Conservation (phyloP, 2,888 invertebrate genomes). For the Drosophila lacicola region DNA sequence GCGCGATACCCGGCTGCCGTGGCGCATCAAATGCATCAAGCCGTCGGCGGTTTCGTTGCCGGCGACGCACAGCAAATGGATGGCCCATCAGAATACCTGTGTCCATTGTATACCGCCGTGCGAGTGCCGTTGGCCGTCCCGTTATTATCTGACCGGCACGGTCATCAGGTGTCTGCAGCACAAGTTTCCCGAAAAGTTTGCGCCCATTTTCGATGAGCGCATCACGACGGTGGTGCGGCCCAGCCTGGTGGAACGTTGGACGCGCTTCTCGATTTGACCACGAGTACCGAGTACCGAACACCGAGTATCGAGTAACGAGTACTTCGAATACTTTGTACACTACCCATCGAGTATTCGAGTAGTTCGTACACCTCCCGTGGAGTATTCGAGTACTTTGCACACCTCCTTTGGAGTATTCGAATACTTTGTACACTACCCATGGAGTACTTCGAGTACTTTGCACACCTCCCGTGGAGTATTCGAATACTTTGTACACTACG, state of each 20-base stretch:
- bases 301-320: too few species aligned
- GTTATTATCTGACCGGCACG: constrained; percentile 67
- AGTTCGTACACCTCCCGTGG: too few species aligned
- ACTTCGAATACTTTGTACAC: too few species aligned
- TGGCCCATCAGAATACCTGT: constrained; percentile 28
- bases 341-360: too few species aligned
- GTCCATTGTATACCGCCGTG: constrained; percentile 61
- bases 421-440: too few species aligned
- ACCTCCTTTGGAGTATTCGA: neutral
- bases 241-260: constrained; percentile 69
- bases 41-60: too few species aligned
- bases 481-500: too few species aligned
- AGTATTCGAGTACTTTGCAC: neutral
- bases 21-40: neutral
- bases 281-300: too few species aligned
- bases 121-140: constrained; percentile 69
- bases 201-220: constrained; percentile 67
- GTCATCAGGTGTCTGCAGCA: constrained; percentile 60
- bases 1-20: neutral
- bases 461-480: neutral
- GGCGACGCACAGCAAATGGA: too few species aligned
- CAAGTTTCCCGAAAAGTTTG: constrained; percentile 69
- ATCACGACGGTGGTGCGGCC: constrained; percentile 40
- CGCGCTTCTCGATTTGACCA: constrained; percentile 60
- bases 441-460: too few species aligned